phyloP scores from a whole-genome alignment of 2,888 invertebrate genomes.

The Cataglyphis cursor region DNA sequence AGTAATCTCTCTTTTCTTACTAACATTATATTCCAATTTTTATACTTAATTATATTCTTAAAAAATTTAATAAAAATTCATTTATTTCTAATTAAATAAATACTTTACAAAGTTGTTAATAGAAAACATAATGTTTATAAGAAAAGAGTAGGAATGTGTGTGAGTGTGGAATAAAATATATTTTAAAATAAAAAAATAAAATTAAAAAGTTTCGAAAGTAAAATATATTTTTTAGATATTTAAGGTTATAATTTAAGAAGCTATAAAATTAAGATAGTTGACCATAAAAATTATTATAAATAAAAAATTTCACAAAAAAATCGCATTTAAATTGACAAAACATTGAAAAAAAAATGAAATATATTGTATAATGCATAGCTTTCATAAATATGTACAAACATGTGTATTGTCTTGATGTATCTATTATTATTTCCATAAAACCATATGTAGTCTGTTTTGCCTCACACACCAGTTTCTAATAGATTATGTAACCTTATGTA shows the following conservation, averaged over 20 bases:
- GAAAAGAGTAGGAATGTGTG: background rate
- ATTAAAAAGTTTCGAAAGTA: no score
- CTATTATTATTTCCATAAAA: background rate
- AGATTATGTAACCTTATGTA: conserved; percentile 22
- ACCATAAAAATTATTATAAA: background rate
- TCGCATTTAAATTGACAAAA: background rate
- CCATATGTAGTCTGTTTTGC: background rate
- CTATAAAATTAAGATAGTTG: background rate
- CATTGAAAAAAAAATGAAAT: background rate
- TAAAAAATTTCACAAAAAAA: background rate
- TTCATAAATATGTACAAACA: background rate
- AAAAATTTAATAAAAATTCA: background rate
- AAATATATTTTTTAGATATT: background rate
- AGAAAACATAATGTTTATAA: background rate
- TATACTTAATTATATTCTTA: background rate
- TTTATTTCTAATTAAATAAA: background rate
- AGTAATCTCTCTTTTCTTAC: background rate
- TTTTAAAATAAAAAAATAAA: no score
- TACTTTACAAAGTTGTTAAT: background rate
- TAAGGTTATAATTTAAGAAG: background rate
- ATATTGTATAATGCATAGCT: background rate
- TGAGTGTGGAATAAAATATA: background rate
- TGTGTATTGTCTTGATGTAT: background rate
- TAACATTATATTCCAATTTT: conserved; percentile 1
- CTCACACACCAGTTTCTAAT: background rate